Evolutionary conservation across 2,797 vertebrate species (phyloP), one percentile per base, ranked within the genome.

Genomic region (Alosa sapidissima): DNA sequence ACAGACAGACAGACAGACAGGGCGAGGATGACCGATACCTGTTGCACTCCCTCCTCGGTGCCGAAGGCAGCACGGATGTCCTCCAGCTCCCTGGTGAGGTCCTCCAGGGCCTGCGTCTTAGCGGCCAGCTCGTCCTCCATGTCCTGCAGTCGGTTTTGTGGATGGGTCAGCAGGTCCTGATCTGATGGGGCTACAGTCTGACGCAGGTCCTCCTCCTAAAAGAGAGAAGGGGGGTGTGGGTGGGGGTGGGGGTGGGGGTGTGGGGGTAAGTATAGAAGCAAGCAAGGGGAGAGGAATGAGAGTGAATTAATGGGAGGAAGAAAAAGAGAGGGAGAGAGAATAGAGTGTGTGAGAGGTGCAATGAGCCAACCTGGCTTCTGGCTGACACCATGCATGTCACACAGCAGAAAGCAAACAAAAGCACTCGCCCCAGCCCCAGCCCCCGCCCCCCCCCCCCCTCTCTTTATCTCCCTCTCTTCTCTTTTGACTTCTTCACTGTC

Each of bases 161-260:
- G 19, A 0, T 24, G 62, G 21, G 41, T n/a, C 33, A 65, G 55
- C 7, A 82, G 84, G n/a, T 81, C 81, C 2, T 72, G 7, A 55
- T 87, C 88, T 36, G 85, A 91, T 82, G 94, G 96, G 7, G 91
- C 93, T 88, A 94, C 94, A 89, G 93, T 94, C 51, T 95, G 91
- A 88, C 93, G 91, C 88, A 96, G 88, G 88, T 98, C 97, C 92
- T 99, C 98, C 92, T 98, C 98, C 98, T 99, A 89, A 92, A 90
- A 36, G 65, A 72, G 65, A 62, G n/a, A 62, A 0, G 7, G 60
- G 4, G 65, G 4, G 24, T 11, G 62, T 10, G 65, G 49, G 84
- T 0, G 5, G 65, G 14, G 10, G 36, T n/a, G n/a, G n/a, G n/a
- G n/a, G n/a, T n/a, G 60, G 4, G 65, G 4, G 24, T 11, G 62